A percentile compares a stretch with the other conserved stretches of the same genome.
Conservation (phyloP, 1,140 invertebrate genomes). For the Leptinotarsa lineolata region DNA sequence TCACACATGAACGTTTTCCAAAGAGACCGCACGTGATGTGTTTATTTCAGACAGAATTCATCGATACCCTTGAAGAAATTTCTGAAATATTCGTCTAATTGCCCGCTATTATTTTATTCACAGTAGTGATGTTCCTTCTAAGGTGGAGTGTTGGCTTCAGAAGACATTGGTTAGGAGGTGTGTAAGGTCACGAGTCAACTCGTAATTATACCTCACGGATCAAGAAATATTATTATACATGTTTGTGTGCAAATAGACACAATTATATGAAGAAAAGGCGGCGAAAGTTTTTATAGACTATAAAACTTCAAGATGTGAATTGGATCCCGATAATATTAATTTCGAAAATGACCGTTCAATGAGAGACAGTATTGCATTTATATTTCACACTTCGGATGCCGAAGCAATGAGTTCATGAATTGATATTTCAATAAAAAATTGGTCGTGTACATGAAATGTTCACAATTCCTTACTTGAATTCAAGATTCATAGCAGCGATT, state of each 20-base stretch:
- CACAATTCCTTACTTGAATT: no score
- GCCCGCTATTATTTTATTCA: background rate
- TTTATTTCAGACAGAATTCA: background rate
- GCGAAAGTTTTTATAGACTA: background rate
- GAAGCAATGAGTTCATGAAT: no score
- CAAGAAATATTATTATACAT: background rate
- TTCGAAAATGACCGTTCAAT: no score
- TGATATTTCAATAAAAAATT: no score
- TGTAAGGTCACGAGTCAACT: conserved; percentile 4
- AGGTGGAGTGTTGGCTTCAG: background rate
- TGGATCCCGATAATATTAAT: background rate
- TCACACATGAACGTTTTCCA: no score
- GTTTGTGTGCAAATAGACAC: background rate
- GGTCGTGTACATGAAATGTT: no score
- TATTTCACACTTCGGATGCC: no score
- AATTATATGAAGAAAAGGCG: background rate
- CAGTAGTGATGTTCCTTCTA: conserved; percentile 6
- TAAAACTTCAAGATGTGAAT: background rate
- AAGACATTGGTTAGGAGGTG: conserved; percentile 1
- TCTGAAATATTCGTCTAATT: conserved; percentile 1
- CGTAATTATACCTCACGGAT: background rate
- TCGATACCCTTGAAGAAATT: background rate
- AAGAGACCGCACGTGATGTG: no score
- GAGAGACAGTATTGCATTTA: no score
- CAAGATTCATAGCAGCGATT: no score